phyloP scores from a whole-genome alignment of 1,140 invertebrate species.

The Plectrocnemia conspersa region DNA sequence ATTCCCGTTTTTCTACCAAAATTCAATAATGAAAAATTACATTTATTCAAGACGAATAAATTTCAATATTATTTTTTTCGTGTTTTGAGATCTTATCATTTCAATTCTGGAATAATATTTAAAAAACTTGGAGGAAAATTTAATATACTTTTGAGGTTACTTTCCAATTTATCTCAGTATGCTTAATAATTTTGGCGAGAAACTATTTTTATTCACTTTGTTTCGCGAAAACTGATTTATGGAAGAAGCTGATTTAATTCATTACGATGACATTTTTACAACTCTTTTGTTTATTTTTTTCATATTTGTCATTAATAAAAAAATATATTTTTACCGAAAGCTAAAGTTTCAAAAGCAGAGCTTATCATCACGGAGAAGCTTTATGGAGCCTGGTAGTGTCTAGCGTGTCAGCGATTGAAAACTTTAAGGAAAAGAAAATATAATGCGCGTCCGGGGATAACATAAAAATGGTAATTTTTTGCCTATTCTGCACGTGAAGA shows the following conservation, averaged over 20 bases:
- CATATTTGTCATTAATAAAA: background rate
- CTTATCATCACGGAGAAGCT: background rate
- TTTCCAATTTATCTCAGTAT: no score
- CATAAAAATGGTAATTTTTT: constrained; percentile 17
- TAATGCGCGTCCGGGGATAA: constrained; percentile 11
- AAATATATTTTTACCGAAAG: background rate
- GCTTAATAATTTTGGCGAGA: no score
- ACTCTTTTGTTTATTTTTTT: background rate
- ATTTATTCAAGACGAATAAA: no score
- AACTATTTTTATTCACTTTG: no score
- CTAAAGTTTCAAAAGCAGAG: background rate
- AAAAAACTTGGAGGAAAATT: no score
- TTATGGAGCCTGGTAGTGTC: constrained; percentile 21
- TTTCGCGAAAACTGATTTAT: background rate
- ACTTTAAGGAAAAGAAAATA: constrained; percentile 18
- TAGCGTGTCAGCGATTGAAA: constrained; percentile 19
- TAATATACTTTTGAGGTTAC: no score
- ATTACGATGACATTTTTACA: background rate
- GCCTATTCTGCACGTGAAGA: no score
- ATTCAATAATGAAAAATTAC: no score
- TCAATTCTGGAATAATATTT: no score
- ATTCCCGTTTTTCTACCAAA: no score
- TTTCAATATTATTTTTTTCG: no score
- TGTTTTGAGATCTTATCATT: no score
- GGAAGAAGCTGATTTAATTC: background rate